Evolutionary conservation across 2,113 vertebrate species (phyloP), one percentile per base, ranked within the genome.

Genomic region (Hassar affinis): DNA sequence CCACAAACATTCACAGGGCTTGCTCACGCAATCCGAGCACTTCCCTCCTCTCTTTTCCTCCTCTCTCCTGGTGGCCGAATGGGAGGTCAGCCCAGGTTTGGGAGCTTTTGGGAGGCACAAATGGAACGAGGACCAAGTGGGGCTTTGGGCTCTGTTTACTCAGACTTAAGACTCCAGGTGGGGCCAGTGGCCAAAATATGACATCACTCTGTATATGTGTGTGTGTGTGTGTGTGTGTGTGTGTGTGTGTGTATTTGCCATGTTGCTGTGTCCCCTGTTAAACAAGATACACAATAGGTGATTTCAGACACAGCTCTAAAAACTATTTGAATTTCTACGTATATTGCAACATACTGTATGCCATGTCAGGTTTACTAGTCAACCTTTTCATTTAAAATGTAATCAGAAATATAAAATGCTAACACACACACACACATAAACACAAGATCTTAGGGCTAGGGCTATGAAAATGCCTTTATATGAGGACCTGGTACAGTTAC

Each of bases 51-150:
- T 66, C 52, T 45, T 86, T 86, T 90, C 81, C 20, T 80, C 87
- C 81, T 87, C 82, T 83, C 86, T 87, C 90, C 86, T 88, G 88
- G 91, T 86, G 86, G 90, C 89, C 91, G 93, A 91, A 87, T 82
- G 79, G 87, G 75, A 88, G 88, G 91, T 94, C 92, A 92, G 85
- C 88, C 89, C 87, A 84, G 93, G 92, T 92, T 92, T 92, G 89
- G 93, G 91, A 93, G 91, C 72, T 77, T 83, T 83, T 66, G 81
- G 81, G 81, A 71, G 38, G 76, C 30, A 51, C 76, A 69, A 59
- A 69, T 56, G 54, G 54, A 79, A 79, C 17, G 88, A 91, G 87
- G 88, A 89, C 82, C 82, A 92, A 92, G 49, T 88, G 90, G 87
- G 90, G 91, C 91, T 86, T 66, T 42, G 45, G 71, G 69, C n/a